Evolutionary conservation across 2,797 vertebrate genomes (phyloP), one percentile per base, ranked within the genome.

Genomic region (Eidolon dupreanum): DNA sequence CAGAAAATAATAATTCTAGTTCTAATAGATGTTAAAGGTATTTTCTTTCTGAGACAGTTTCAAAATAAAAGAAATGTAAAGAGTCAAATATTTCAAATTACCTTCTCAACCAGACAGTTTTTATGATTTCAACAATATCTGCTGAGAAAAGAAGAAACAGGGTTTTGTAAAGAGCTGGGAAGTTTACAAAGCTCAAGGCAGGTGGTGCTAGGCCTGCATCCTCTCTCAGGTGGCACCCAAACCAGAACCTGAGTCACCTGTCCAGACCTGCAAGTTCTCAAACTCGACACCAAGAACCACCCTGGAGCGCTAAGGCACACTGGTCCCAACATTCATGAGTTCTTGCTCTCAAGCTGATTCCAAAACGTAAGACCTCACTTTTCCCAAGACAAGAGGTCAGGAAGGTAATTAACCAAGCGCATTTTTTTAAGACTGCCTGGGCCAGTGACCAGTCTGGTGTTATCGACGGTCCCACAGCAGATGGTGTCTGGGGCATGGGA

Each of bases 1-100:
- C 61, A 90, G 73, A 68, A 97, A 49, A 91, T 83, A 93, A 75
- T 90, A 51, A 24, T 83, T 71, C 53, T 53, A 93, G 81, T 78
- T 68, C 70, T 81, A 95, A 91, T 15, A 86, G 33, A 43, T 33
- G 46, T 1, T n/a, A 31, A 84, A 46, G 81, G 57, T 36, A 36
- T 84, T 75, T 90, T 94, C 49, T 84, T 93, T 94, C 57, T n/a
- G 84, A 94, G 41, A 74, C 5, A n/a, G 49, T 83, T 94, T 94
- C 63, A n/a, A 94, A 85, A 83, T 22, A 78, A 93, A 77, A 55
- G 70, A 71, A 96, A 91, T 43, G 53, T 55, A 82, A 91, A 85
- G 66, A 55, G 79, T 59, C 73, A 92, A 75, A 85, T 78, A 85
- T 94, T 88, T 92, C 90, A 82, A 94, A 93, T 92, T 41, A 78